A percentile compares a stretch with the other conserved stretches of the same genome.
These are phyloP conservation scores for Listronotus bonariensis DNA, from an alignment of 1,140 invertebrate genomes.

Conservation along the genomic window DNA sequence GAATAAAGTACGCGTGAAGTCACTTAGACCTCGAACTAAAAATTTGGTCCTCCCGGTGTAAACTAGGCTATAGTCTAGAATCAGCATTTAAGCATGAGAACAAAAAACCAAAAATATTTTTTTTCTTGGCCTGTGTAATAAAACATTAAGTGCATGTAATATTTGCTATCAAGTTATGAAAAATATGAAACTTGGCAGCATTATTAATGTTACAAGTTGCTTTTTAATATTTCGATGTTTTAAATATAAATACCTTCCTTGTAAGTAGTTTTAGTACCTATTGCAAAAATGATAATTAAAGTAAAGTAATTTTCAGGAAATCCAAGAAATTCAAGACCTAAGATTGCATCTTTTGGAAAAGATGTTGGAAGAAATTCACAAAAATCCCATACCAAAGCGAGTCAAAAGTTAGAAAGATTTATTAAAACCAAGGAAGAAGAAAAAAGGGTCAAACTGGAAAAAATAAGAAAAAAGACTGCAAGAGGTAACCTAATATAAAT, in stretches of 20 bases:
- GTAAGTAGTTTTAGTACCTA: background rate
- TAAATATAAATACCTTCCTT: background rate
- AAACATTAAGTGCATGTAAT: too few relatives aligned
- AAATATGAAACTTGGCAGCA: too few relatives aligned
- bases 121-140: too few relatives aligned
- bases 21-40: too few relatives aligned
- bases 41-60: too few relatives aligned
- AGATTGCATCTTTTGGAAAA: constrained; percentile 60
- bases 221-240: background rate
- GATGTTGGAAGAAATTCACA: constrained; percentile 52
- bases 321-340: constrained; percentile 64
- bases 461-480: constrained; percentile 55
- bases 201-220: too few relatives aligned
- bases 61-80: too few relatives aligned
- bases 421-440: constrained; percentile 55
- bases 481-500: constrained; percentile 51
- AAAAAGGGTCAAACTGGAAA: constrained; percentile 56
- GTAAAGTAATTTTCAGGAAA: constrained; percentile 58
- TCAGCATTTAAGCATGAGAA: too few relatives aligned
- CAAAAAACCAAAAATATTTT: too few relatives aligned
- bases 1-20: too few relatives aligned
- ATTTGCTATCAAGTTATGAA: too few relatives aligned
- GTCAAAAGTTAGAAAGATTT: constrained; percentile 57
- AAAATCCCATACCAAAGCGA: constrained; percentile 52
- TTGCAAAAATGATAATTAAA: background rate